A percentile compares a stretch with the other conserved stretches of the same genome.
These are phyloP conservation scores for Penaeus monodon DNA, from an alignment of 2,888 invertebrate genomes.

Conservation along the genomic window DNA sequence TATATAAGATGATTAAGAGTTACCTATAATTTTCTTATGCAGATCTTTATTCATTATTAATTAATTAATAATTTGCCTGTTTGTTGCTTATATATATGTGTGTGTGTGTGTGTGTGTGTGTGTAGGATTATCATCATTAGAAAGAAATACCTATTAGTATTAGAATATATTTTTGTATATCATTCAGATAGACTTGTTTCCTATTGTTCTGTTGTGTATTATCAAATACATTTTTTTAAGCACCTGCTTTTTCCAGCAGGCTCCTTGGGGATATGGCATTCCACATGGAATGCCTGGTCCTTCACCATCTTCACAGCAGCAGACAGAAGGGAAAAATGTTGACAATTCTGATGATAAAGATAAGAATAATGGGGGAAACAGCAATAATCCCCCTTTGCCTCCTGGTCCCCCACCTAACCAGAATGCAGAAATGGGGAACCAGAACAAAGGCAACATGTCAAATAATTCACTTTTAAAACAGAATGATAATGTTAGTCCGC, in stretches of 20 bases:
- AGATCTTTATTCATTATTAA: too few relatives aligned
- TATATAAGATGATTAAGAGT: too few relatives aligned
- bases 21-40: too few relatives aligned
- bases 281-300: conserved; percentile 47
- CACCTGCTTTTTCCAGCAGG: conserved; percentile 17
- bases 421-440: not conserved
- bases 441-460: not conserved
- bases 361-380: conserved; percentile 15
- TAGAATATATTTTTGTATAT: too few relatives aligned
- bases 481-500: not conserved
- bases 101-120: too few relatives aligned
- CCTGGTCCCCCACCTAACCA: conserved; percentile 31
- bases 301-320: conserved; percentile 14
- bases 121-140: too few relatives aligned
- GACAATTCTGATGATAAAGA: conserved; percentile 11
- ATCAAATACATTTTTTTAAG: not conserved
- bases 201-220: not conserved
- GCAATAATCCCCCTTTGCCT: conserved; percentile 31
- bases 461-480: conserved; percentile 12
- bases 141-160: too few relatives aligned
- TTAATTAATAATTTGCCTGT: too few relatives aligned
- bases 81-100: too few relatives aligned
- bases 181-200: too few relatives aligned
- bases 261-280: conserved; percentile 37
- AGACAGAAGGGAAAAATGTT: not conserved